Percentiles rank a stretch among this genome's conserved stretches.
Evolutionary conservation across 2,113 vertebrate genomes (phyloP).

Genomic region (Indicator maculatus): DNA sequence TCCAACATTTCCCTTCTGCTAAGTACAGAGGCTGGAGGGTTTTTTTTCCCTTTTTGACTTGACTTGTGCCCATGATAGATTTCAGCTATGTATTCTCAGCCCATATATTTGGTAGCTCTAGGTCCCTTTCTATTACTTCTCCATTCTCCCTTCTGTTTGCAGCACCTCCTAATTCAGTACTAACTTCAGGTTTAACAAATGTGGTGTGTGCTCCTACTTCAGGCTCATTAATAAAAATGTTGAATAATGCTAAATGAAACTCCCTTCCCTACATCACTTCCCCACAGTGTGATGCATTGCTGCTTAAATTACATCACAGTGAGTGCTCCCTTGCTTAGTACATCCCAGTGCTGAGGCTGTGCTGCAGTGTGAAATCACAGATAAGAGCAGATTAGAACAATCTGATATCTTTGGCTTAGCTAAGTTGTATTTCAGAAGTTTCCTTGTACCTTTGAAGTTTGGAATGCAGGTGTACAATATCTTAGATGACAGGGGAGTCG

Average conservation of each 20-base stretch:
- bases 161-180: slow-evolving; percentile 26
- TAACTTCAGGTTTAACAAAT: background rate
- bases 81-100: background rate
- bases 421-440: background rate
- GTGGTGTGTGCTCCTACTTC: background rate
- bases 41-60: background rate
- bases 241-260: background rate
- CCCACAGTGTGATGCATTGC: background rate
- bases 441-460: background rate
- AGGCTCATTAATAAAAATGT: background rate
- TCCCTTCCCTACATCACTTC: background rate
- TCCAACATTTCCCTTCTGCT: background rate
- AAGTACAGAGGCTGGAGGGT: background rate
- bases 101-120: background rate
- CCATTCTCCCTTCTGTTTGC: background rate
- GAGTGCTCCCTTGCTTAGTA: background rate
- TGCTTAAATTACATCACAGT: background rate
- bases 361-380: background rate
- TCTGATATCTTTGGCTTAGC: background rate
- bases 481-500: background rate
- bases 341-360: background rate
- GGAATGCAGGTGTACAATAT: slow-evolving; percentile 30
- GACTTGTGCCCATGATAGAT: background rate
- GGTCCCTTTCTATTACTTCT: background rate
- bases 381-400: background rate